A percentile compares a stretch with the other conserved stretches of the same genome.
Conservation (phyloP, 2,888 invertebrate species). For the Heliconius erato region DNA sequence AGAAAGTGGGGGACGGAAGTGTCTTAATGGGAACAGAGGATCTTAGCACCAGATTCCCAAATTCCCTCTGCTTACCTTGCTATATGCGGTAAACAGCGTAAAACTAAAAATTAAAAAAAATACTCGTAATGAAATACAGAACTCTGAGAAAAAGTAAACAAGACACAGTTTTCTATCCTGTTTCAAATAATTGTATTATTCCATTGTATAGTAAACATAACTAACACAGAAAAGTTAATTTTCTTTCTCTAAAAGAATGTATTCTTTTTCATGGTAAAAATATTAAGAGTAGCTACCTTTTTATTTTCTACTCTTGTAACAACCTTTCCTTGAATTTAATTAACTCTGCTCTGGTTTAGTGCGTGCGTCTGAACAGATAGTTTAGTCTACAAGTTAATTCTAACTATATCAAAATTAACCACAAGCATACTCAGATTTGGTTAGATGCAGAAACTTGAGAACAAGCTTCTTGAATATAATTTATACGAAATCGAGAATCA, state of each 20-base stretch:
- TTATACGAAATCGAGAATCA: too few species aligned
- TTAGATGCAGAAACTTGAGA: background rate
- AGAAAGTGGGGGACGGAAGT: too few species aligned
- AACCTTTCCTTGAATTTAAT: background rate
- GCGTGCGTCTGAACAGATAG: background rate
- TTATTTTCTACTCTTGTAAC: background rate
- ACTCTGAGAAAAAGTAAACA: background rate
- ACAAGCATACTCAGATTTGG: background rate
- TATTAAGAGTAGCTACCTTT: background rate
- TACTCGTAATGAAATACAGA: too few species aligned
- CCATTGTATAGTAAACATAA: background rate
- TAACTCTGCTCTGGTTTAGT: background rate
- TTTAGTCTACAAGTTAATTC: background rate
- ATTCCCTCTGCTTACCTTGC: too few species aligned
- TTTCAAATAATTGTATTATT: background rate
- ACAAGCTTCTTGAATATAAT: background rate
- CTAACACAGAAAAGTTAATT: background rate
- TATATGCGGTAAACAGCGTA: too few species aligned
- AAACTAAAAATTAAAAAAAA: too few species aligned
- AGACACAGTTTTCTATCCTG: background rate
- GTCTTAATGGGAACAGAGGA: too few species aligned
- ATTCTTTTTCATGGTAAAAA: background rate
- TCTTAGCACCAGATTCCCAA: background rate
- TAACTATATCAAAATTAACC: background rate
- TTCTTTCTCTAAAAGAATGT: background rate